A percentile compares a stretch with the other conserved stretches of the same genome.
These are phyloP conservation scores for Channa argus DNA, from an alignment of 2,113 vertebrate genomes.

Conservation along the genomic window DNA sequence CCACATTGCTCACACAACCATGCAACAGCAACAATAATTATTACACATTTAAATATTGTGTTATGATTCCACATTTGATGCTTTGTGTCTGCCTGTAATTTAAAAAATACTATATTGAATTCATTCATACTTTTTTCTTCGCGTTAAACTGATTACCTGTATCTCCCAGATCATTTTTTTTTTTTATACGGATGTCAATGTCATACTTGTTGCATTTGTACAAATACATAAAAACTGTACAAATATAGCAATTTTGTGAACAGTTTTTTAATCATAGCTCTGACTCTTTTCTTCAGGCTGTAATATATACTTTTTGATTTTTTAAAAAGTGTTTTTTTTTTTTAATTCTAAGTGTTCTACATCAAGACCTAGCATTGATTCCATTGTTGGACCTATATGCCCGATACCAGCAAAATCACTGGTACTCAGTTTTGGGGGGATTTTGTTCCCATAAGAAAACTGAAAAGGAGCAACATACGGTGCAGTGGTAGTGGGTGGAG, in stretches of 20 bases:
- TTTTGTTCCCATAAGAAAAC: constrained; percentile 3
- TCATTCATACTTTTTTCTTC: no score
- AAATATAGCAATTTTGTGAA: not conserved
- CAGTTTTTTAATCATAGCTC: not conserved
- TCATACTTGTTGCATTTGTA: not conserved
- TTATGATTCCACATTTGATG: no score
- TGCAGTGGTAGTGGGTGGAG: constrained; percentile 36
- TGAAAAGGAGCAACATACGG: constrained; percentile 22
- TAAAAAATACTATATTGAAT: no score
- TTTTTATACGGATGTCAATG: not conserved
- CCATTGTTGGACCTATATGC: not conserved
- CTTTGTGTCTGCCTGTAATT: no score
- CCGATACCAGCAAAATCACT: not conserved
- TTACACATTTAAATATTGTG: no score
- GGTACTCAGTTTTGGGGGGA: not conserved
- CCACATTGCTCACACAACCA: no score
- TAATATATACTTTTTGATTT: no score
- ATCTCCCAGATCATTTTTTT: not conserved
- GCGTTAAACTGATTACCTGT: not conserved
- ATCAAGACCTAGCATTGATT: not conserved
- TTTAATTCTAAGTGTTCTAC: no score
- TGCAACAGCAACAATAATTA: no score
- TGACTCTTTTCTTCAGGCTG: no score
- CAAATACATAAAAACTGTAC: not conserved
- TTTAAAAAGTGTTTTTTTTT: no score